Evolutionary conservation across 1,140 invertebrate genomes (phyloP).

Genomic region (Nasonia vitripennis): DNA sequence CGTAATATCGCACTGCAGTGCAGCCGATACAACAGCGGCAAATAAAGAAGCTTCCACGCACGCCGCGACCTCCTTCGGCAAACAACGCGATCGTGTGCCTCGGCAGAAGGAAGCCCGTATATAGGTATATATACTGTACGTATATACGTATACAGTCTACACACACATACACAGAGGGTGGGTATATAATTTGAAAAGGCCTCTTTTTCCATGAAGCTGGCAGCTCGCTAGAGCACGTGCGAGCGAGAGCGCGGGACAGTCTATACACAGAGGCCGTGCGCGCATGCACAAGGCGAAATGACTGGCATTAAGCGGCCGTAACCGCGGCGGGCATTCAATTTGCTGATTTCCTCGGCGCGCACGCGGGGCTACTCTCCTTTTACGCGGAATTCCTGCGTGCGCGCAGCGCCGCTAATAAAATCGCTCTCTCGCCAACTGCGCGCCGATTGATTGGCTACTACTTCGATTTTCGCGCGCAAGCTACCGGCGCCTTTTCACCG

Average conservation of each 20-base stretch:
- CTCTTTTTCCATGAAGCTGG: slow-evolving; percentile 40
- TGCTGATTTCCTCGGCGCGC: slow-evolving; percentile 46
- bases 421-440: slow-evolving; percentile 7
- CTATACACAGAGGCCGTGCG: background rate
- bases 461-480: slow-evolving; percentile 42
- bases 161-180: background rate
- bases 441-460: slow-evolving; percentile 33
- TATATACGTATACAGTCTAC: background rate
- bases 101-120: slow-evolving; percentile 7
- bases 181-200: slow-evolving; percentile 14
- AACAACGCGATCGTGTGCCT: slow-evolving; percentile 11
- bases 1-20: slow-evolving; percentile 9
- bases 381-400: slow-evolving; percentile 49
- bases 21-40: slow-evolving; percentile 1
- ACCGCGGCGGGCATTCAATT: slow-evolving; percentile 47
- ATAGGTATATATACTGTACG: no score
- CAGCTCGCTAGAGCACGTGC: background rate
- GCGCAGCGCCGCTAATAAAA: slow-evolving; percentile 34
- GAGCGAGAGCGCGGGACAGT: background rate
- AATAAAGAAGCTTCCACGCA: slow-evolving; percentile 19
- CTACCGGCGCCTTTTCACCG: background rate
- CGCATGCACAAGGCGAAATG: slow-evolving; percentile 36
- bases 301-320: slow-evolving; percentile 49
- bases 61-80: slow-evolving; percentile 33
- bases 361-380: slow-evolving; percentile 22